phyloP scores from a whole-genome alignment of 2,113 vertebrate genomes.

The Rutilus rutilus region DNA sequence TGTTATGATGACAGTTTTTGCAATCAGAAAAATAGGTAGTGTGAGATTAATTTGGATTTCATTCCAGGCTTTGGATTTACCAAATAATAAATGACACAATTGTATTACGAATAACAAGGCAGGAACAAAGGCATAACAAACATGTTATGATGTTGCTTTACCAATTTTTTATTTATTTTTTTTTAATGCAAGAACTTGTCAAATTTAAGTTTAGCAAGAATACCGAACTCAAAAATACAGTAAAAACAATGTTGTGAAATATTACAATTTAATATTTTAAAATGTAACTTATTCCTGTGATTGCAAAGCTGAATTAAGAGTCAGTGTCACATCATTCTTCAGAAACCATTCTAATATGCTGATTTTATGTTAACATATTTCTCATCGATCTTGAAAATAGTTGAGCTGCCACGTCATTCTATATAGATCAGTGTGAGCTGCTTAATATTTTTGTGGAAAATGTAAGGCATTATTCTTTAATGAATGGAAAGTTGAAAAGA shows the following conservation, averaged over 20 bases:
- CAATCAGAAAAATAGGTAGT: background rate
- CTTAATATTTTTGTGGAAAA: background rate
- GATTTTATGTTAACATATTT: background rate
- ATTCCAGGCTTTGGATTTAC: background rate
- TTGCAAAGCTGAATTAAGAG: background rate
- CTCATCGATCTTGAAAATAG: background rate
- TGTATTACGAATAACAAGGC: background rate
- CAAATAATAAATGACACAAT: background rate
- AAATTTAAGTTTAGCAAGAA: background rate
- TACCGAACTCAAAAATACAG: background rate
- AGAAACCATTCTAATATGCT: background rate
- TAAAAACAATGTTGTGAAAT: background rate
- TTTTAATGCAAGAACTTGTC: background rate
- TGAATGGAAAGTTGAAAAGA: background rate
- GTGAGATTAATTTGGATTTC: background rate
- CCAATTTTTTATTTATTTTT: no score
- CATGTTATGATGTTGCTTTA: background rate
- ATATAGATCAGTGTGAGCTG: background rate
- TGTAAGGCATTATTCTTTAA: background rate
- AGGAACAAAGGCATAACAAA: background rate
- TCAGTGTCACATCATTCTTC: background rate
- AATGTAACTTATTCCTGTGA: background rate
- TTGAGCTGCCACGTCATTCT: background rate
- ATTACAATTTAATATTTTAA: background rate
- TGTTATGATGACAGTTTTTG: background rate